Percentiles rank a stretch among this genome's conserved stretches.
Conservation (phyloP, 2,113 vertebrate genomes). For the Desmodus rotundus region DNA sequence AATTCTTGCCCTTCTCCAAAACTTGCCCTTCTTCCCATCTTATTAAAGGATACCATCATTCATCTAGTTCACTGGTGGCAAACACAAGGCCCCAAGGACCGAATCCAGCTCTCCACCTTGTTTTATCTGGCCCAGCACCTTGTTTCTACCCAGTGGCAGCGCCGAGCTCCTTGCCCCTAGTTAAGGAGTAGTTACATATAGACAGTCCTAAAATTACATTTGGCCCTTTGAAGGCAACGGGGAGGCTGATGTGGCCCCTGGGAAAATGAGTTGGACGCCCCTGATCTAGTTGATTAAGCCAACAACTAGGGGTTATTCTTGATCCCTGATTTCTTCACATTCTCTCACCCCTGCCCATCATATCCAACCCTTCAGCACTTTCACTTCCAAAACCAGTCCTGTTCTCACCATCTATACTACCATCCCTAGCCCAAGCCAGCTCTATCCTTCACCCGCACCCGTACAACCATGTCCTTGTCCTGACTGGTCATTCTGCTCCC, state of each 20-base stretch:
- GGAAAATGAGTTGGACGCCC: no score
- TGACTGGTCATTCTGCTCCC: not conserved
- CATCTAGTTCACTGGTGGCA: not conserved
- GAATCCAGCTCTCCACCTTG: no score
- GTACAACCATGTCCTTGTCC: rapidly evolving
- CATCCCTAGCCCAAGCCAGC: no score
- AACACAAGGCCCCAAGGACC: no score
- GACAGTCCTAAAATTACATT: no score
- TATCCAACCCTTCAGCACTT: not conserved
- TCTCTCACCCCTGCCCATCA: not conserved
- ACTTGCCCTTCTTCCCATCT: not conserved
- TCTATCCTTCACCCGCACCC: not conserved
- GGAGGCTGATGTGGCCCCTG: no score
- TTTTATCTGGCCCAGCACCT: no score
- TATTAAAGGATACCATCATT: not conserved
- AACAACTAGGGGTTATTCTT: not conserved
- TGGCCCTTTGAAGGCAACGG: no score
- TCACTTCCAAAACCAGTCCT: not conserved
- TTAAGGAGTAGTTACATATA: no score
- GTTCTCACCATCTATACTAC: not conserved
- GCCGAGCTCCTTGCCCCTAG: no score
- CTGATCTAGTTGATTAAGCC: not conserved
- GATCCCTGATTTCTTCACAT: not conserved
- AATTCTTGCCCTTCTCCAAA: not conserved
- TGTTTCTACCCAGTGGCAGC: no score